These are phyloP conservation scores for Clepsis dumicolana DNA, from an alignment of 2,888 invertebrate species.

Conservation along the genomic window DNA sequence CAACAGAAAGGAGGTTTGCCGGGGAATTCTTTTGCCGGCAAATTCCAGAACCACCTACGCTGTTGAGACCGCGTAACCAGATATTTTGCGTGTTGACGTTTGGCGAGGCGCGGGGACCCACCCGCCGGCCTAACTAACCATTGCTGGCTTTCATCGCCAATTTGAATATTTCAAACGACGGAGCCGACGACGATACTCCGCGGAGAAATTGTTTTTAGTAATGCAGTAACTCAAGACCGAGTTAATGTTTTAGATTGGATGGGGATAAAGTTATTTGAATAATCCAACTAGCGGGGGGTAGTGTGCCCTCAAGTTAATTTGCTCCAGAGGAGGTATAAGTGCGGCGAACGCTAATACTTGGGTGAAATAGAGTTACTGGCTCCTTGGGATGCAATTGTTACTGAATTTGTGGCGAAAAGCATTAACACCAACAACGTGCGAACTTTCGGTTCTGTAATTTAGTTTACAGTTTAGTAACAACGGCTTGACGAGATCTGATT, in stretches of 20 bases:
- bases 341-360: conserved; percentile 21
- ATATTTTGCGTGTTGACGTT: conserved; percentile 79
- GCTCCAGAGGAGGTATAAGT: conserved; percentile 43
- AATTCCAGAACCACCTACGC: conserved; percentile 11
- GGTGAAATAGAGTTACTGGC: conserved; percentile 19
- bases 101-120: conserved; percentile 57
- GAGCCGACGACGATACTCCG: conserved; percentile 64
- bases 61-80: conserved; percentile 59
- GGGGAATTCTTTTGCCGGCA: not conserved
- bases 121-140: conserved; percentile 77
- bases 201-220: conserved; percentile 61
- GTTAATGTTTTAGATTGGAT: conserved; percentile 47
- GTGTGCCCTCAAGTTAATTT: conserved; percentile 48
- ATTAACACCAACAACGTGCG: not conserved
- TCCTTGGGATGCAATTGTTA: conserved; percentile 5
- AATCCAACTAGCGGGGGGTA: conserved; percentile 48
- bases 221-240: conserved; percentile 44
- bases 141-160: conserved; percentile 70
- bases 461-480: not conserved
- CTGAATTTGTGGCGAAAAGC: not conserved
- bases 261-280: conserved; percentile 48
- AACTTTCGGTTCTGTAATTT: not conserved
- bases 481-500: not conserved
- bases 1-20: not conserved
- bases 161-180: conserved; percentile 77